A percentile compares a stretch with the other conserved stretches of the same genome.
Conservation (phyloP, 2,113 vertebrate species). For the Halcyon malimbica region DNA sequence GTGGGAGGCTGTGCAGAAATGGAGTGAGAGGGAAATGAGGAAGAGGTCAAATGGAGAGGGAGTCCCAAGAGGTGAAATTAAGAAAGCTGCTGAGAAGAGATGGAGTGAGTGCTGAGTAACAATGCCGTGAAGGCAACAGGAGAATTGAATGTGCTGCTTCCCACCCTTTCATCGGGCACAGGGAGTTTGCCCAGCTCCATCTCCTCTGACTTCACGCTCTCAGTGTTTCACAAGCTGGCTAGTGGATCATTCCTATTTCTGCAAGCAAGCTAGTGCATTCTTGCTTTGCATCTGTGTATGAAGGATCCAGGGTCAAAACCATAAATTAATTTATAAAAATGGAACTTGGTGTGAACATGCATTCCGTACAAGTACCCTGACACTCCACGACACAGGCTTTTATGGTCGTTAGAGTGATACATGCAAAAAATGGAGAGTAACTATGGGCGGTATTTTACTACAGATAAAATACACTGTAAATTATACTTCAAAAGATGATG, state of each 20-base stretch:
- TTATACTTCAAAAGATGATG: not conserved
- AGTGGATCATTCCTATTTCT: not conserved
- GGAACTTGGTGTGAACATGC: not conserved
- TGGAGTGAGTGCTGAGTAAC: not conserved
- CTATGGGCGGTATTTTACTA: not conserved
- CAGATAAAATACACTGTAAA: not conserved
- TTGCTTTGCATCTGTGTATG: not conserved
- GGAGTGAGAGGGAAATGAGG: not conserved
- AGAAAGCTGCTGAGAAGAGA: not conserved
- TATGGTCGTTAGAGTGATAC: not conserved
- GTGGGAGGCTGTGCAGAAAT: not conserved
- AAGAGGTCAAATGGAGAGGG: not conserved
- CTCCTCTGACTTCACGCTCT: not conserved
- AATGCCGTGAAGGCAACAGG: not conserved
- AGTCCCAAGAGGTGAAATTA: not conserved
- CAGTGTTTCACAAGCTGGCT: not conserved
- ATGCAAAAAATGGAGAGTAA: not conserved
- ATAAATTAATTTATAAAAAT: not conserved
- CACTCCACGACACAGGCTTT: fast-evolving
- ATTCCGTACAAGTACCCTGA: not conserved
- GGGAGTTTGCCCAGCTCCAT: not conserved
- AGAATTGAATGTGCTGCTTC: not conserved
- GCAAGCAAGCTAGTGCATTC: not conserved
- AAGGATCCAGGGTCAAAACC: not conserved
- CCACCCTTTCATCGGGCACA: not conserved